Evolutionary conservation across 2,888 invertebrate species (phyloP).

Genomic region (Andrena fulva): DNA sequence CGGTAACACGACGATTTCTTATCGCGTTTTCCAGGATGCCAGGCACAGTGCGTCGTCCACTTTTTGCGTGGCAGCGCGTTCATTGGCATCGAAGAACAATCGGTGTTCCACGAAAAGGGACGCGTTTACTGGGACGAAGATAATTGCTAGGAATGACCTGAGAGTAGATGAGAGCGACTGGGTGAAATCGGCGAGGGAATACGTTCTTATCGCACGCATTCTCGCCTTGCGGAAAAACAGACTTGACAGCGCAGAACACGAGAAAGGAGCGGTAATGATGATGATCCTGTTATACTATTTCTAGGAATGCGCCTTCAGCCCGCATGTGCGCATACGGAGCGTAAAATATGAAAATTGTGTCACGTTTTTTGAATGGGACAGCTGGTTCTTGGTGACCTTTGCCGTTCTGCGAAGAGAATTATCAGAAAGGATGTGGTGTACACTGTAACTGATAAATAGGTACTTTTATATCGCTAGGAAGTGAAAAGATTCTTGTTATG

Average conservation of each 20-base stretch:
- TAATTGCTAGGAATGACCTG: constrained; percentile 45
- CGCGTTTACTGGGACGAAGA: constrained; percentile 25
- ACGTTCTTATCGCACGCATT: constrained; percentile 21
- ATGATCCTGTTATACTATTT: constrained; percentile 54
- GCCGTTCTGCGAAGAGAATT: neutral
- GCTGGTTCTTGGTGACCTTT: constrained; percentile 1
- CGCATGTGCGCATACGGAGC: neutral
- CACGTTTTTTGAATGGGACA: neutral
- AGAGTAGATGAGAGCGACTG: constrained; percentile 31
- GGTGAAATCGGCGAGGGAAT: constrained; percentile 26
- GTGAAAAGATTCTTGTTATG: too few species aligned
- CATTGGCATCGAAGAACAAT: constrained; percentile 39
- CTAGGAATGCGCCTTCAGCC: constrained; percentile 25
- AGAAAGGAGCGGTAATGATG: constrained; percentile 58
- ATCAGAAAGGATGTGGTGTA: too few species aligned
- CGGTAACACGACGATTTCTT: too few species aligned
- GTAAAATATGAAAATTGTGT: constrained; percentile 15
- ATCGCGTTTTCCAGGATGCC: too few species aligned
- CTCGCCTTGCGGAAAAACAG: constrained; percentile 23
- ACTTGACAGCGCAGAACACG: constrained; percentile 46
- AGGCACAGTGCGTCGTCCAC: neutral
- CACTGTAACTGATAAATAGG: too few species aligned
- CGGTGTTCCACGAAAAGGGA: constrained; percentile 29
- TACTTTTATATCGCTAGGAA: too few species aligned
- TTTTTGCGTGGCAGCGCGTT: neutral